phyloP scores from a whole-genome alignment of 1,140 invertebrate genomes.

The Lineus longissimus region DNA sequence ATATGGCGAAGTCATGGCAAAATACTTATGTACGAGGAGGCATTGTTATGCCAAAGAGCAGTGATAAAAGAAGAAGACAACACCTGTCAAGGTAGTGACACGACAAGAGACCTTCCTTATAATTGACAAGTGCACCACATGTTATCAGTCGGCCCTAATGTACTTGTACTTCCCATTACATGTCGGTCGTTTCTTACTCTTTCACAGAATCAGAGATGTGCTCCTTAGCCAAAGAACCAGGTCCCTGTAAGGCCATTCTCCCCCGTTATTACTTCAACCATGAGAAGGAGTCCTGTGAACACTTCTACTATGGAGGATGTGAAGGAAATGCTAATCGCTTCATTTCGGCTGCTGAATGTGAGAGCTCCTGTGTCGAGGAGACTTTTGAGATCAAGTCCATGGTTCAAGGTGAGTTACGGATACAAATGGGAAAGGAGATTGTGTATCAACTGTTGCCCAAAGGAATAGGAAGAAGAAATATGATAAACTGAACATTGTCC shows the following conservation, averaged over 20 bases:
- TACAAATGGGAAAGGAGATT: slow-evolving; percentile 1
- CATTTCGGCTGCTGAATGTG: slow-evolving; percentile 24
- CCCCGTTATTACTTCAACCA: slow-evolving; percentile 31
- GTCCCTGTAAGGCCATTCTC: slow-evolving; percentile 62
- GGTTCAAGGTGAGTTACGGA: slow-evolving; percentile 5
- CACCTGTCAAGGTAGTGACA: too few species aligned
- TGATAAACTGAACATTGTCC: too few species aligned
- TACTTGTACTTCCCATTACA: too few species aligned
- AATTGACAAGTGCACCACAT: too few species aligned
- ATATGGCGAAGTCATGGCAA: too few species aligned
- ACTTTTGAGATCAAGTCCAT: background rate
- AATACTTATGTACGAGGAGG: too few species aligned
- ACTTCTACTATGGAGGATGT: slow-evolving; percentile 45
- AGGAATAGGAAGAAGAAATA: too few species aligned
- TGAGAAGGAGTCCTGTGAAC: slow-evolving; percentile 25
- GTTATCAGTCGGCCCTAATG: too few species aligned
- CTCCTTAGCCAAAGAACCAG: slow-evolving; percentile 68
- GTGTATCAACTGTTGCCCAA: background rate
- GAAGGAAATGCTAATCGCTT: slow-evolving; percentile 37
- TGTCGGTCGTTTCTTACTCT: background rate
- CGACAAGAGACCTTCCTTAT: too few species aligned
- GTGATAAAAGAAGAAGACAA: too few species aligned
- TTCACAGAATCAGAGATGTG: slow-evolving; percentile 60
- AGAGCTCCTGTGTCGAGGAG: slow-evolving; percentile 14
- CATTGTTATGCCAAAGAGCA: too few species aligned